phyloP scores from a whole-genome alignment of 2,888 invertebrate genomes.

The Napeogenes inachia region DNA sequence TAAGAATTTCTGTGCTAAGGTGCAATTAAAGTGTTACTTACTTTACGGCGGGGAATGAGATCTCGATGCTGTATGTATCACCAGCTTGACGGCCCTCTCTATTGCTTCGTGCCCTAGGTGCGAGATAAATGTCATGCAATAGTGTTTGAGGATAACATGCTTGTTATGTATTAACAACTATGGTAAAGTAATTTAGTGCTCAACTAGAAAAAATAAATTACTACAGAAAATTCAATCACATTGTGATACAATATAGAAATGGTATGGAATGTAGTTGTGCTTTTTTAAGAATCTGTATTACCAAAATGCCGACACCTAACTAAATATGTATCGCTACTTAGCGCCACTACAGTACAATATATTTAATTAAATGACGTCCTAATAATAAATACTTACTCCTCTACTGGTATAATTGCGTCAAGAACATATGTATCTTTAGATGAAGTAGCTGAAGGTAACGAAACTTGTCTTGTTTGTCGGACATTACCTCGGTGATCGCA shows the following conservation, averaged over 20 bases:
- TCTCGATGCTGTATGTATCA: constrained; percentile 93
- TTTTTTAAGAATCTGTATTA: not conserved
- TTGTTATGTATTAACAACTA: constrained; percentile 1
- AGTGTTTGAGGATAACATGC: constrained; percentile 66
- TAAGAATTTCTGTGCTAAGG: constrained; percentile 37
- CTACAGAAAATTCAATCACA: not conserved
- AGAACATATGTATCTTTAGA: constrained; percentile 89
- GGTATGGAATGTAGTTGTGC: not conserved
- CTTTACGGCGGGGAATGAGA: constrained; percentile 95
- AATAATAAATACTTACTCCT: constrained; percentile 82
- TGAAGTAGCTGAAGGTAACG: constrained; percentile 73
- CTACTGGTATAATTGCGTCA: constrained; percentile 88
- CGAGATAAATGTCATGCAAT: constrained; percentile 72
- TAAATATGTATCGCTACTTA: constrained; percentile 5
- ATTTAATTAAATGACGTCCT: not conserved
- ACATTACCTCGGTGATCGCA: constrained; percentile 87
- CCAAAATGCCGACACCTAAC: not conserved
- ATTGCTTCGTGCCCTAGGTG: constrained; percentile 81
- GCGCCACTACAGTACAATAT: constrained; percentile 5
- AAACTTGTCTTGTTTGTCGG: constrained; percentile 81
- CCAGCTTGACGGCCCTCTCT: constrained; percentile 92
- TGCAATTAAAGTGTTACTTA: constrained; percentile 77
- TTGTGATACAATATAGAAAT: not conserved
- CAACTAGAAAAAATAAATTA: constrained; percentile 7
- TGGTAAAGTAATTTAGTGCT: constrained; percentile 20